Conservation (phyloP, 2,888 invertebrate species). For the Disparrhopalites patrizii region DNA sequence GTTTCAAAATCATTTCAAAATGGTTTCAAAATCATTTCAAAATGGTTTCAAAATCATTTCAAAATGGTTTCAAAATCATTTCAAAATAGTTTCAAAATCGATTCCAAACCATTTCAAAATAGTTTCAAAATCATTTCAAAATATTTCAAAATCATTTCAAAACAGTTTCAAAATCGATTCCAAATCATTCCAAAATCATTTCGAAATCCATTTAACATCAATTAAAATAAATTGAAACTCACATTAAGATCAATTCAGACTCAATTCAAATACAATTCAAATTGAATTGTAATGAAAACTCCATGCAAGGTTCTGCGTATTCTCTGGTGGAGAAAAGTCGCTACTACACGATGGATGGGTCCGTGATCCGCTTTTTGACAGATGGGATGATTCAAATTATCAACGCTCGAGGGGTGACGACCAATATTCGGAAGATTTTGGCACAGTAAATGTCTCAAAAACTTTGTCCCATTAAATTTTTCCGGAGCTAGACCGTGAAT, state of each 20-base stretch:
- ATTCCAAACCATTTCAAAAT: background rate
- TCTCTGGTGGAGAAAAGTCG: constrained; percentile 32
- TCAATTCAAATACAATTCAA: background rate
- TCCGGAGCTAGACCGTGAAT: no score
- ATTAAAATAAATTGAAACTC: background rate
- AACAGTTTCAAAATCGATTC: background rate
- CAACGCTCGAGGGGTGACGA: constrained; percentile 42
- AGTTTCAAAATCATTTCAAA: no score
- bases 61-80: background rate
- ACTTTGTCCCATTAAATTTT: background rate
- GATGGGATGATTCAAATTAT: constrained; percentile 39
- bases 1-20: background rate
- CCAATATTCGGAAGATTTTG: constrained; percentile 37
- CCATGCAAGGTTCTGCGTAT: constrained; percentile 29
- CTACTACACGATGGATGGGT: constrained; percentile 39
- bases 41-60: no score
- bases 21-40: background rate
- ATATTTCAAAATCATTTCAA: background rate
- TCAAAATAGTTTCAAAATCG: background rate
- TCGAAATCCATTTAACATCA: background rate
- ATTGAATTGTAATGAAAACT: background rate
- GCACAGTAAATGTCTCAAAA: constrained; percentile 34
- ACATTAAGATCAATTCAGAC: constrained; percentile 13
- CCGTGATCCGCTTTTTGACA: constrained; percentile 37
- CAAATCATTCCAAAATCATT: background rate